A percentile compares a stretch with the other conserved stretches of the same genome.
These are phyloP conservation scores for Gallinago media DNA, from an alignment of 2,113 vertebrate species.

Conservation along the genomic window DNA sequence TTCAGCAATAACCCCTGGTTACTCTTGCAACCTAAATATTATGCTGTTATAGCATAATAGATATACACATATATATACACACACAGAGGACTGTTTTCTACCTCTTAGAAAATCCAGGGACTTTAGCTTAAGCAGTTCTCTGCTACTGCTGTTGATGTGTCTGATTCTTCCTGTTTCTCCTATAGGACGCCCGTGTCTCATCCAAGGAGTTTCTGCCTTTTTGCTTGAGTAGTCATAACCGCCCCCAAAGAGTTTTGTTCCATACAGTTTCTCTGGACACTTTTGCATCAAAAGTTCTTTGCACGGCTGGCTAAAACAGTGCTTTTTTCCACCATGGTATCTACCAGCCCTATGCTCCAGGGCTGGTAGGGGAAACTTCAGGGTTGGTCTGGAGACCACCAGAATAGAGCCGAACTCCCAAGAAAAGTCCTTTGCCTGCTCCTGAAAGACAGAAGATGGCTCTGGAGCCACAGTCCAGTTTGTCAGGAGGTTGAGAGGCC, in stretches of 20 bases:
- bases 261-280: background rate
- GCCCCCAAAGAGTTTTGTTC: background rate
- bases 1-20: background rate
- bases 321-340: fast-evolving
- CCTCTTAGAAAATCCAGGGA: background rate
- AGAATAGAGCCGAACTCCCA: background rate
- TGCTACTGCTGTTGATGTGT: background rate
- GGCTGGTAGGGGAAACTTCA: too few species aligned
- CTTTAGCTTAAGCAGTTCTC: background rate
- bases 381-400: background rate
- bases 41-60: background rate
- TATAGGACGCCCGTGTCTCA: background rate
- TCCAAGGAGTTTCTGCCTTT: background rate
- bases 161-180: background rate
- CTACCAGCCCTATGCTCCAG: background rate
- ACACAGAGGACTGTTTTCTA: background rate
- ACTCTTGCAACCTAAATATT: background rate
- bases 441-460: background rate
- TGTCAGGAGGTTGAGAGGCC: background rate
- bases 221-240: background rate
- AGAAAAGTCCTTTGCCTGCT: background rate
- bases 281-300: background rate
- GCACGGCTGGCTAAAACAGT: background rate
- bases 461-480: background rate
- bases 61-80: background rate